Conservation (phyloP, 2,888 invertebrate species). For the Hololepta plana region DNA sequence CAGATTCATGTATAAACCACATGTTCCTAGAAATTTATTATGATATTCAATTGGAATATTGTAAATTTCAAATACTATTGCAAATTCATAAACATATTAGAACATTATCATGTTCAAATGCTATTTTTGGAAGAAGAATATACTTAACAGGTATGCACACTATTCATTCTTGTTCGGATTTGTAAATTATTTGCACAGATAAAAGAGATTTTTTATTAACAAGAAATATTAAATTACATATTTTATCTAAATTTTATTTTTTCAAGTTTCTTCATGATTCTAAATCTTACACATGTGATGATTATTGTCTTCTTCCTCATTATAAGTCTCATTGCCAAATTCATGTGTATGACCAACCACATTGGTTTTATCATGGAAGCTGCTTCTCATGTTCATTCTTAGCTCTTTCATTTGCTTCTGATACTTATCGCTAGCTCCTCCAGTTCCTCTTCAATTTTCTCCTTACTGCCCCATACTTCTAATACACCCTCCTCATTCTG, state of each 20-base stretch:
- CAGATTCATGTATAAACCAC: too few species aligned
- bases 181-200: too few species aligned
- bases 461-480: conserved; percentile 72
- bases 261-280: conserved; percentile 62
- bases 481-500: conserved; percentile 66
- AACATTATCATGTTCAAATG: too few species aligned
- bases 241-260: conserved; percentile 62
- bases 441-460: conserved; percentile 52
- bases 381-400: conserved; percentile 73
- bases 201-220: too few species aligned
- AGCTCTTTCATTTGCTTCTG: conserved; percentile 66
- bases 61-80: too few species aligned
- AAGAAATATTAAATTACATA: too few species aligned
- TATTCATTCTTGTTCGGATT: too few species aligned
- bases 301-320: conserved; percentile 66
- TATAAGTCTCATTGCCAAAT: conserved; percentile 56
- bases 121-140: too few species aligned
- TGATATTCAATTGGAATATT: too few species aligned
- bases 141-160: too few species aligned
- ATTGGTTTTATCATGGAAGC: conserved; percentile 59
- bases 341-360: conserved; percentile 49
- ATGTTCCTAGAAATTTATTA: too few species aligned
- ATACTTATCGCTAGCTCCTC: conserved; percentile 55
- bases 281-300: conserved; percentile 61
- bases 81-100: too few species aligned